Evolutionary conservation across 2,113 vertebrate species (phyloP).

Genomic region (Takifugu bimaculatus): DNA sequence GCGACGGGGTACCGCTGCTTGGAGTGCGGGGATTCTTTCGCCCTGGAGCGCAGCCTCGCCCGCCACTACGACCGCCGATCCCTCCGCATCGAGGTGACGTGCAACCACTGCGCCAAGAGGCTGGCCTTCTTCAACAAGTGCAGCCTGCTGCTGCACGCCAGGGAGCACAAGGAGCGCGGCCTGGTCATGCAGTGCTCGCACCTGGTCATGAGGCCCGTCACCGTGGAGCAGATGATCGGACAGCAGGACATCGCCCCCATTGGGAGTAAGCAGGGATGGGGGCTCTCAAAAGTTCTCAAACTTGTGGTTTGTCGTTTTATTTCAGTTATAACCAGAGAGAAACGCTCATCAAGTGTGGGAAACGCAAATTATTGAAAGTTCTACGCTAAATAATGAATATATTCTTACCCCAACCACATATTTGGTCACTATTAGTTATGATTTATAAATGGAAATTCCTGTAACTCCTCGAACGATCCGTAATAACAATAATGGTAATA

Average conservation of each 20-base stretch:
- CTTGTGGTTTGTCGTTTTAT: not conserved
- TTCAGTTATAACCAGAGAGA: not conserved
- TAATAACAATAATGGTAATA: no score
- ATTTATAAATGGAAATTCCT: not conserved
- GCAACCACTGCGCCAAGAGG: conserved; percentile 92
- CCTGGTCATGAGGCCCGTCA: conserved; percentile 91
- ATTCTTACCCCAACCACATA: no score
- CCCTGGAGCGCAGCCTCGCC: conserved; percentile 90
- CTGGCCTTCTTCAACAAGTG: conserved; percentile 98
- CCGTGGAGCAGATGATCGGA: conserved; percentile 95
- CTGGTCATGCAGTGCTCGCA: conserved; percentile 98
- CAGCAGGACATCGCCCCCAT: conserved; percentile 87
- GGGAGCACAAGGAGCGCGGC: conserved; percentile 96
- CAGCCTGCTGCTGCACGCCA: conserved; percentile 90
- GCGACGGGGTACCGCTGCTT: conserved; percentile 88
- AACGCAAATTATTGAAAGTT: not conserved
- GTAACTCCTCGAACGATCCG: not conserved
- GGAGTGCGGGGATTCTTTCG: conserved; percentile 92
- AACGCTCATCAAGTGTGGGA: not conserved
- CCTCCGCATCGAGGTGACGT: conserved; percentile 95
- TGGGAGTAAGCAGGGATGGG: conserved; percentile 52
- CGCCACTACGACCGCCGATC: conserved; percentile 94
- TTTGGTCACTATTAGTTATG: no score
- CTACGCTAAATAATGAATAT: no score
- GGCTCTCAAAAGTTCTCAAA: not conserved